Evolutionary conservation across 2,888 invertebrate genomes (phyloP).

Genomic region (Drosophila helvetica): DNA sequence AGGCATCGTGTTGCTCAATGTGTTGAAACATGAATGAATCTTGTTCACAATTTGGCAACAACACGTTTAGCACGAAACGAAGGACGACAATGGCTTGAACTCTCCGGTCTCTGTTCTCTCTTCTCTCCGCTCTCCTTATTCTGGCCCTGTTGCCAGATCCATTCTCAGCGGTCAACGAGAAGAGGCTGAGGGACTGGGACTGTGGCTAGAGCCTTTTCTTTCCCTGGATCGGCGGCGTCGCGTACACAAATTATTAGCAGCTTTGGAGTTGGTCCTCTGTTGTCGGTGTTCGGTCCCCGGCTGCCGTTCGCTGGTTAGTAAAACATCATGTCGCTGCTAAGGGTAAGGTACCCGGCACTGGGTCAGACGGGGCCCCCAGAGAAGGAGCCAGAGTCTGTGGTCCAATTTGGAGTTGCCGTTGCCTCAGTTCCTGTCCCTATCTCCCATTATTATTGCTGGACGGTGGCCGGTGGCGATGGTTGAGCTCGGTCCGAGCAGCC

Average conservation of each 20-base stretch:
- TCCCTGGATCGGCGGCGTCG: slow-evolving; percentile 59
- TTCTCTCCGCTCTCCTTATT: not conserved
- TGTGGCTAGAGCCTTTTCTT: slow-evolving; percentile 12
- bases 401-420: slow-evolving; percentile 73
- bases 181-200: slow-evolving; percentile 18
- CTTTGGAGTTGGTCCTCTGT: slow-evolving; percentile 29
- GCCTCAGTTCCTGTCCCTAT: not conserved
- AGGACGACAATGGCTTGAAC: slow-evolving; percentile 51
- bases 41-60: slow-evolving; percentile 81
- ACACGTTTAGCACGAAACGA: slow-evolving; percentile 78
- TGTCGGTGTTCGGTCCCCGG: slow-evolving; percentile 45
- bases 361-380: slow-evolving; percentile 28
- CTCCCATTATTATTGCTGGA: slow-evolving; percentile 1
- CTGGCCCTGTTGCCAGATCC: slow-evolving; percentile 17
- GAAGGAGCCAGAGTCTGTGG: slow-evolving; percentile 64
- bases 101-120: not conserved
- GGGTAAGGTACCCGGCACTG: slow-evolving; percentile 71
- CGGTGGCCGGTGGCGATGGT: slow-evolving; percentile 51
- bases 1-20: slow-evolving; percentile 71
- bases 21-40: slow-evolving; percentile 83
- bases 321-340: slow-evolving; percentile 81
- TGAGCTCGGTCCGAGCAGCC: slow-evolving; percentile 50
- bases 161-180: slow-evolving; percentile 33
- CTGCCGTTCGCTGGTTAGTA: slow-evolving; percentile 77
- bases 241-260: slow-evolving; percentile 79